Base-by-base conservation (phyloP, 2,888 invertebrate species). In the Melanchra persicariae region DNA sequence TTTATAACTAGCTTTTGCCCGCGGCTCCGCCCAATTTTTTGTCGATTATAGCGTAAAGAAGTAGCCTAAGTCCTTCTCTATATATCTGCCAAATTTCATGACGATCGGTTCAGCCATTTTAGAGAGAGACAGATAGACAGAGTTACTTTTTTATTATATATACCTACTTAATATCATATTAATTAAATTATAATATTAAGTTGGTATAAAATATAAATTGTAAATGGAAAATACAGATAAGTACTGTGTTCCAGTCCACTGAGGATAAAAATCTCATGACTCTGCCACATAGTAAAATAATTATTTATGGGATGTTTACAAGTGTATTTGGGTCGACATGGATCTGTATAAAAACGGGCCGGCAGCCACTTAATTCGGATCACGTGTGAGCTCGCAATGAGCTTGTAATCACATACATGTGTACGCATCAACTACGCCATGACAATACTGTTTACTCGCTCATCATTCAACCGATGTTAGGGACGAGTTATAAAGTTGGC, bases 321-420 rank as follows among this genome's bases (percentile, higher is more conserved):
- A 81, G 88, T 85, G 87, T 87, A 88, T 91, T 89, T 80, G 79
- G 86, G 79, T 85, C 88, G 90, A 89, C 89, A 85, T 85, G 86
- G 88, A 85, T 87, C 85, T 77, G 85, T 86, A 87, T 87, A 92
- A 93, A 91, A 93, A 92, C 88, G 82, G 82, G 81, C 80, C 80
- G 79, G 80, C 82, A 79, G 78, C 82, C 85, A 88, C 86, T 90
- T 91, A 90, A 93, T 93, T 92, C 93, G 78, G 83, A 89, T 90
- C 93, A 93, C 93, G 88, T 88, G 80, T 83, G 73, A 83, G 83
- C 82, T 80, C 87, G 87, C 90, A 89, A 91, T 89, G 90, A 90
- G 88, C 87, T 84, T 87, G 90, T 89, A 89, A 91, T 91, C 92
- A 91, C 87, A 88, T 85, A 77, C 70, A 77, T 72, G 79, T 83